Evolutionary conservation across 2,113 vertebrate species (phyloP).

Genomic region (Nicator chloris): DNA sequence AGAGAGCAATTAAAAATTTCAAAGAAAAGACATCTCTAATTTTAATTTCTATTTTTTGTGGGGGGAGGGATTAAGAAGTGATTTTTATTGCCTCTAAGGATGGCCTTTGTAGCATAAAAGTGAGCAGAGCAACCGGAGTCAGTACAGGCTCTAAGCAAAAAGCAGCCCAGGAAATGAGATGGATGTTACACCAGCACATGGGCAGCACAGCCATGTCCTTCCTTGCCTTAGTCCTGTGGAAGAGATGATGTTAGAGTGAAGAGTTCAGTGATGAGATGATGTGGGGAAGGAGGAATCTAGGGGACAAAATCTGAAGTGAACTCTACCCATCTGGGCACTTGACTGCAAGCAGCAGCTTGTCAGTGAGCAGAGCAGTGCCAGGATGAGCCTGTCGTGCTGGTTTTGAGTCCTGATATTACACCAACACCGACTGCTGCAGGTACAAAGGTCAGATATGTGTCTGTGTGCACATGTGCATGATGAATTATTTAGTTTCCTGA

Average conservation of each 20-base stretch:
- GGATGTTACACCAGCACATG: fast-evolving
- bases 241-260: neutral
- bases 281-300: neutral
- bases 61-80: no score
- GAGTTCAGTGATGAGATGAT: fast-evolving
- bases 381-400: neutral
- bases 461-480: fast-evolving
- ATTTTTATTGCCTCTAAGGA: neutral
- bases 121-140: neutral
- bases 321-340: neutral
- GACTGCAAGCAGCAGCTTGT: neutral
- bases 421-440: neutral
- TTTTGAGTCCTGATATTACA: neutral
- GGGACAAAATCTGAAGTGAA: neutral
- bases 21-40: neutral
- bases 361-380: neutral
- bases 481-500: neutral
- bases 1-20: neutral
- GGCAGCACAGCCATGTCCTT: neutral
- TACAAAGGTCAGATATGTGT: neutral
- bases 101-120: neutral
- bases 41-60: neutral
- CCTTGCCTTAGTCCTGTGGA: neutral
- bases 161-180: fast-evolving
- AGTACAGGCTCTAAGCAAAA: neutral